These are phyloP conservation scores for Telmatochromis sp. DNA, from an alignment of 2,113 vertebrate genomes.

Conservation along the genomic window DNA sequence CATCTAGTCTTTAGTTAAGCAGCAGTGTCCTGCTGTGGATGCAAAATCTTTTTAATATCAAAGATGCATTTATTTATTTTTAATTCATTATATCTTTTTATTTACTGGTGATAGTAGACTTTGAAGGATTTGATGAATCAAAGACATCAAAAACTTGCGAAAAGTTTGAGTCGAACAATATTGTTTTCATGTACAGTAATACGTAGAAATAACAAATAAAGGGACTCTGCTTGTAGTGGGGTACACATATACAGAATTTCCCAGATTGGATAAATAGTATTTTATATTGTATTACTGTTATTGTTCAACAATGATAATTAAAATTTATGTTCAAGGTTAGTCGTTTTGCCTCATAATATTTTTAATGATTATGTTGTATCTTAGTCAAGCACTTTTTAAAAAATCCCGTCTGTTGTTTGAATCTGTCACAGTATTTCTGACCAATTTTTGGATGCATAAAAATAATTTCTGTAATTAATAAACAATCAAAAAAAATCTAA, in stretches of 20 bases:
- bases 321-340: not conserved
- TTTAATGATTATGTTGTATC: not conserved
- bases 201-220: not conserved
- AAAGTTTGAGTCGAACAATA: not conserved
- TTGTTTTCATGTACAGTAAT: not conserved
- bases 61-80: not conserved
- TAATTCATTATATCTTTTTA: not conserved
- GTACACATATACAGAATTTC: not conserved
- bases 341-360: not conserved
- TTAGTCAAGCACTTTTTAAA: not conserved
- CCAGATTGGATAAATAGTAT: not conserved
- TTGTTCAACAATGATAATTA: not conserved
- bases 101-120: not conserved
- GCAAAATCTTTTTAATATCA: not conserved
- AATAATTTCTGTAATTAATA: not conserved
- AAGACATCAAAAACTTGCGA: not conserved
- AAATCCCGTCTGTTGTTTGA: not conserved
- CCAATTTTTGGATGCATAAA: not conserved
- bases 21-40: not conserved
- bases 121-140: not conserved
- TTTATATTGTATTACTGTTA: not conserved
- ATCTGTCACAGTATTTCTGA: not conserved
- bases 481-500: not conserved
- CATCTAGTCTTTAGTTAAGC: not conserved
- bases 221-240: not conserved